Conservation (phyloP, 2,113 vertebrate genomes). For the Corydoras maculifer region DNA sequence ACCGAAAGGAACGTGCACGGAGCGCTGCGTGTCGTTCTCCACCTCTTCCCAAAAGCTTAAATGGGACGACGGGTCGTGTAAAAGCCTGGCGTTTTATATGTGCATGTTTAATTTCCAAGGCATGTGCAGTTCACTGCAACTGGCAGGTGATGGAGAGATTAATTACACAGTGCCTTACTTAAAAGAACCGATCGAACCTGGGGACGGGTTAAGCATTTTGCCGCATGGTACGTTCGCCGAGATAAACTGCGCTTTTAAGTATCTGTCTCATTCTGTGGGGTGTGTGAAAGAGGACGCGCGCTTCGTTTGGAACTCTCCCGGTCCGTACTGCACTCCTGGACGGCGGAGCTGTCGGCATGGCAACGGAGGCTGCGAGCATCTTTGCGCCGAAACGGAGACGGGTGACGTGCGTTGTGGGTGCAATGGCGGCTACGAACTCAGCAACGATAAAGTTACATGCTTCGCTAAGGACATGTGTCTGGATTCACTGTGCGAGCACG, state of each 20-base stretch:
- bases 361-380: no score
- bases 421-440: slow-evolving; percentile 51
- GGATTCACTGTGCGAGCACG: slow-evolving; percentile 47
- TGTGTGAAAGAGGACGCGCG: rapidly evolving
- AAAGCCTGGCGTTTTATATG: slow-evolving; percentile 36
- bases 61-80: slow-evolving; percentile 55
- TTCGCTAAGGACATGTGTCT: slow-evolving; percentile 41
- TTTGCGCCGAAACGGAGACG: neutral
- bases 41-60: slow-evolving; percentile 34
- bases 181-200: slow-evolving; percentile 15
- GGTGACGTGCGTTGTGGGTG: slow-evolving; percentile 50
- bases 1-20: slow-evolving; percentile 56
- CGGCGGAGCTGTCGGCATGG: slow-evolving; percentile 35
- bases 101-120: slow-evolving; percentile 63
- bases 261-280: slow-evolving; percentile 14
- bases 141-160: slow-evolving; percentile 46
- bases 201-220: slow-evolving; percentile 45
- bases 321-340: slow-evolving; percentile 52
- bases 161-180: slow-evolving; percentile 56
- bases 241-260: slow-evolving; percentile 40
- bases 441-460: slow-evolving; percentile 51
- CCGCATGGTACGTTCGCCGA: slow-evolving; percentile 55
- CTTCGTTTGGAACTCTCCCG: slow-evolving; percentile 49
- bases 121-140: slow-evolving; percentile 59
- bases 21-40: slow-evolving; percentile 54